Evolutionary conservation across 1,140 invertebrate species (phyloP).

Genomic region (Megathymus violae): DNA sequence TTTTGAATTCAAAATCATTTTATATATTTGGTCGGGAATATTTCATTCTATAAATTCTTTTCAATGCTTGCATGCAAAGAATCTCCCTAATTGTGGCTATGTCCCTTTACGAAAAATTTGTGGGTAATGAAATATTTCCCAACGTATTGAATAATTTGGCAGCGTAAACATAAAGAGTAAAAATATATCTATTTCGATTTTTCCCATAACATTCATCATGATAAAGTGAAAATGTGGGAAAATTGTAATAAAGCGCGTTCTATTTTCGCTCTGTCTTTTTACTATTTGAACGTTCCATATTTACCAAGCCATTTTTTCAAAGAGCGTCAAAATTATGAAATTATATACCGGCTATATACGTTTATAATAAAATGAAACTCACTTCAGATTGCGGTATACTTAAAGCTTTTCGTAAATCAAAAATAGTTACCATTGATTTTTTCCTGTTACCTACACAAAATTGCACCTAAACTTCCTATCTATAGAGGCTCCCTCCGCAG

Average conservation of each 20-base stretch:
- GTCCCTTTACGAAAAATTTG: slow-evolving; percentile 52
- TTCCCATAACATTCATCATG: slow-evolving; percentile 60
- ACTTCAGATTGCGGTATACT: slow-evolving; percentile 35
- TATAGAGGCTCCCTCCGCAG: too few relatives aligned
- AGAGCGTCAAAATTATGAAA: slow-evolving; percentile 40
- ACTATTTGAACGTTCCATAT: slow-evolving; percentile 38
- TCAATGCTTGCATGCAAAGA: slow-evolving; percentile 58
- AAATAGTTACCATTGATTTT: too few relatives aligned
- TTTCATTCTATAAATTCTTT: too few relatives aligned
- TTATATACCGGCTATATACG: slow-evolving; percentile 46
- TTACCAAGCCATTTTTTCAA: slow-evolving; percentile 36
- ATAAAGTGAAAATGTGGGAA: too few relatives aligned
- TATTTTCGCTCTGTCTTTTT: slow-evolving; percentile 40
- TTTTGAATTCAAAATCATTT: slow-evolving; percentile 31
- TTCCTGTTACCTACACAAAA: too few relatives aligned
- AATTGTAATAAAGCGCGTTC: too few relatives aligned
- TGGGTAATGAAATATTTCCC: slow-evolving; percentile 58
- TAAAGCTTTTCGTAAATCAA: slow-evolving; percentile 42
- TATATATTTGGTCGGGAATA: slow-evolving; percentile 38
- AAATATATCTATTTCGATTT: slow-evolving; percentile 60
- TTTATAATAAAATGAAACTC: slow-evolving; percentile 46
- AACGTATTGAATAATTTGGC: slow-evolving; percentile 38
- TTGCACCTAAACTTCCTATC: too few relatives aligned
- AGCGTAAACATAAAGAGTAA: slow-evolving; percentile 51
- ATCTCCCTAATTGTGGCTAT: slow-evolving; percentile 55